These are phyloP conservation scores for Bellardia bayeri DNA, from an alignment of 2,888 invertebrate species.

Conservation along the genomic window DNA sequence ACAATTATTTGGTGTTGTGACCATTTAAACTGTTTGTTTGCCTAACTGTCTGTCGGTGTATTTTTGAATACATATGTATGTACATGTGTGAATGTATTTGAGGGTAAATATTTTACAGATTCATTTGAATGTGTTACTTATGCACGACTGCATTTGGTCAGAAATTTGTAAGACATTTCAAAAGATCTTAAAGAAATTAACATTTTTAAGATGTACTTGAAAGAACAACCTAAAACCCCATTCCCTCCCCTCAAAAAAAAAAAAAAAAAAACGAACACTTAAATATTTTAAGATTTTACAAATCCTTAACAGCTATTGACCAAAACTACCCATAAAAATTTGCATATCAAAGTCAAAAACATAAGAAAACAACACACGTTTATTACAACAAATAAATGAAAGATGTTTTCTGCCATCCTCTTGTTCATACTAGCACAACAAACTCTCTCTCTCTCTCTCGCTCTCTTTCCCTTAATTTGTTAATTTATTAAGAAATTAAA, in stretches of 20 bases:
- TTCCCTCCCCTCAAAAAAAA: background rate
- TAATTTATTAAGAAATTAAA: slow-evolving; percentile 64
- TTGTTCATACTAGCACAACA: background rate
- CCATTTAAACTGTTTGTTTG: slow-evolving; percentile 68
- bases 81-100: slow-evolving; percentile 11
- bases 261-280: slow-evolving; percentile 53
- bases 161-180: slow-evolving; percentile 59
- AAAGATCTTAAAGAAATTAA: slow-evolving; percentile 73
- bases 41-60: background rate
- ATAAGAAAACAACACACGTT: slow-evolving; percentile 17
- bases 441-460: too few species aligned
- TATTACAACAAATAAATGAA: slow-evolving; percentile 5
- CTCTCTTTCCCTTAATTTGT: slow-evolving; percentile 23
- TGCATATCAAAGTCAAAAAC: slow-evolving; percentile 72
- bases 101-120: slow-evolving; percentile 50
- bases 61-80: background rate
- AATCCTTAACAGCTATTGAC: slow-evolving; percentile 47
- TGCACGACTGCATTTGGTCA: slow-evolving; percentile 73
- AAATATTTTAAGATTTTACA: slow-evolving; percentile 29
- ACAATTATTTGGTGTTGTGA: slow-evolving; percentile 72
- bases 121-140: slow-evolving; percentile 73
- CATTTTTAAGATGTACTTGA: slow-evolving; percentile 69
- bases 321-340: slow-evolving; percentile 56
- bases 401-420: background rate
- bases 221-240: slow-evolving; percentile 23